Evolutionary conservation across 2,888 invertebrate species (phyloP), one percentile per base, ranked within the genome.

Genomic region (Pachydiplax longipennis): DNA sequence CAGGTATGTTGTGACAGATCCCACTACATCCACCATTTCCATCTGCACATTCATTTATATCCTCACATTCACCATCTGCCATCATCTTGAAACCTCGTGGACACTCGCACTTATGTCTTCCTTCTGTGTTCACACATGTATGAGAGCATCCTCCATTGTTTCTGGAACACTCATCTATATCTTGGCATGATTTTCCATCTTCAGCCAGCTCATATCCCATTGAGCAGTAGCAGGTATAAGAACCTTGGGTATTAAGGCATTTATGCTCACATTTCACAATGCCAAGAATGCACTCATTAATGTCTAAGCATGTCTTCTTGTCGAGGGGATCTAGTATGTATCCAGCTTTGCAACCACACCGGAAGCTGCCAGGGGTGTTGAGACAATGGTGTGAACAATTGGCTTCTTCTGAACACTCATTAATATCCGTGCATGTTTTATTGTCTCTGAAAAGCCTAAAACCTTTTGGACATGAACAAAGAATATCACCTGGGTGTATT

Each of bases 271-370:
- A 94, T 90, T 94, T 94, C 90, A 94, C 37, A 2, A n/a, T 37
- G 91, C 94, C 94, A 37, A 93, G 93, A 0, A 93, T 93, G 92
- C 96, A 96, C 92, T 96, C 95, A 93, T 95, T 95, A 91, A 94
- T 92, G 92, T 95, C 95, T 92, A 94, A 94, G 92, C 96, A 96
- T 53, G 95, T 94, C 93, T 95, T 95, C 92, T 95, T 95, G 94
- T 96, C 95, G 40, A 93, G 91, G 13, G 94, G 61, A 31, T 61
- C 40, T 37, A 87, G 87, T 12, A 31, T 87, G 91, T 92, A 93
- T 8, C 94, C 94, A 18, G 91, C 80, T 15, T 92, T 92, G 91
- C 94, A 94, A 18, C 92, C 91, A 91, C 93, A 94, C 44, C 92
- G 92, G 90, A 92, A 93, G 12, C 92, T 92, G 22, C 93, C 94